A percentile compares a stretch with the other conserved stretches of the same genome.
Evolutionary conservation across 2,797 vertebrate genomes (phyloP).

Genomic region (Neosilurus mollespiculum): DNA sequence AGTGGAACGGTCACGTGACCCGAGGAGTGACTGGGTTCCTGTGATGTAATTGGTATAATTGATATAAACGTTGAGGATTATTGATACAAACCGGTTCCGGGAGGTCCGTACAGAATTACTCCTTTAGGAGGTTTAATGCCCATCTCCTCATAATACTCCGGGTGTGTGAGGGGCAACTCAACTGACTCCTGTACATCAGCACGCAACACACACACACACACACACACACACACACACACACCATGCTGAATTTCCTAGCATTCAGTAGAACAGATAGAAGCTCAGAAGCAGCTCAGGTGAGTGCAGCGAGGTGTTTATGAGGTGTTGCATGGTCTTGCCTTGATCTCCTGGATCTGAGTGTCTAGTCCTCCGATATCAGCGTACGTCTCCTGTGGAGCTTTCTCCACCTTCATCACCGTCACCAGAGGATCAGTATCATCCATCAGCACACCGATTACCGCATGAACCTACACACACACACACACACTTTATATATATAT

Average conservation of each 20-base stretch:
- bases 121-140: constrained; percentile 98
- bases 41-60: neutral
- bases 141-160: constrained; percentile 99
- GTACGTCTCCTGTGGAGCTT: constrained; percentile 95
- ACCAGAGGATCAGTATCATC: constrained; percentile 96
- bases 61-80: neutral
- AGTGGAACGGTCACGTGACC: neutral
- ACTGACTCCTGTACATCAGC: constrained; percentile 85
- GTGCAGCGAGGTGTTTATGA: neutral
- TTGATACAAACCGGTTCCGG: constrained; percentile 86
- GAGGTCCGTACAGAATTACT: constrained; percentile 93
- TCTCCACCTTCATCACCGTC: constrained; percentile 98
- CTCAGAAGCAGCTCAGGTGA: neutral
- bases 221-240: neutral
- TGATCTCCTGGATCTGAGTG: constrained; percentile 98
- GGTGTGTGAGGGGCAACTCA: constrained; percentile 95
- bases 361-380: constrained; percentile 95
- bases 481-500: too few species aligned
- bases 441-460: constrained; percentile 96
- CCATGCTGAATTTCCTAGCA: neutral
- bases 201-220: neutral
- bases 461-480: constrained; percentile 81
- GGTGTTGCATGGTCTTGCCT: constrained; percentile 69
- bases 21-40: too few species aligned
- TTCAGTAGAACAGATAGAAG: neutral